Conservation (phyloP, 2,888 invertebrate species). For the Lithosia quadra region DNA sequence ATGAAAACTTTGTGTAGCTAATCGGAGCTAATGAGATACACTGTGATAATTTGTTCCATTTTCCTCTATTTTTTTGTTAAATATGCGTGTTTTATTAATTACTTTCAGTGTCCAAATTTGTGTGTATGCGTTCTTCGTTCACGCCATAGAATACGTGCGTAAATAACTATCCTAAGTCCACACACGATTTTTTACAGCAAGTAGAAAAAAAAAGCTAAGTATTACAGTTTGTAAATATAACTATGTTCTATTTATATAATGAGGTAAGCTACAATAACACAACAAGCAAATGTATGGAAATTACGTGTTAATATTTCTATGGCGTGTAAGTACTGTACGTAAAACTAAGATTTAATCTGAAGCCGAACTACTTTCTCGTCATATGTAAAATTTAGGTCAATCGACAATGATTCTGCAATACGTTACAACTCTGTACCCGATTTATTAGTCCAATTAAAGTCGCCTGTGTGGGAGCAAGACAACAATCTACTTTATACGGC, state of each 20-base stretch:
- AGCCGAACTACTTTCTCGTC: constrained; percentile 44
- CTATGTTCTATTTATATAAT: background rate
- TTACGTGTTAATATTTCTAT: background rate
- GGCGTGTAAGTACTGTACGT: constrained; percentile 49
- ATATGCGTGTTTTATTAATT: background rate
- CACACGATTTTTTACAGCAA: background rate
- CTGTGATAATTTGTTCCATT: background rate
- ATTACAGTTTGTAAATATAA: background rate
- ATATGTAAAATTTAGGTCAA: constrained; percentile 32
- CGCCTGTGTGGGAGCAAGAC: constrained; percentile 49
- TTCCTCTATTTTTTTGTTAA: background rate
- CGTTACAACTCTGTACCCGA: constrained; percentile 45
- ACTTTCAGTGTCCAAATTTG: background rate
- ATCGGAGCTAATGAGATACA: background rate
- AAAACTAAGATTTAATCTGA: constrained; percentile 50
- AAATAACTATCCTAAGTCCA: background rate
- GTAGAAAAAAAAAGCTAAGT: background rate
- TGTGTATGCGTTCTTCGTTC: background rate
- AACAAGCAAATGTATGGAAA: constrained; percentile 14
- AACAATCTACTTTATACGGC: constrained; percentile 7
- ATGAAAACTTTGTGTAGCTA: background rate
- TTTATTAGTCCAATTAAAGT: constrained; percentile 40
- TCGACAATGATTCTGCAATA: constrained; percentile 52
- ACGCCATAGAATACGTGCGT: constrained; percentile 2
- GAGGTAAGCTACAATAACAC: constrained; percentile 11